Base-by-base conservation (phyloP, 2,888 invertebrate species). In the Watsonalla cultraria region DNA sequence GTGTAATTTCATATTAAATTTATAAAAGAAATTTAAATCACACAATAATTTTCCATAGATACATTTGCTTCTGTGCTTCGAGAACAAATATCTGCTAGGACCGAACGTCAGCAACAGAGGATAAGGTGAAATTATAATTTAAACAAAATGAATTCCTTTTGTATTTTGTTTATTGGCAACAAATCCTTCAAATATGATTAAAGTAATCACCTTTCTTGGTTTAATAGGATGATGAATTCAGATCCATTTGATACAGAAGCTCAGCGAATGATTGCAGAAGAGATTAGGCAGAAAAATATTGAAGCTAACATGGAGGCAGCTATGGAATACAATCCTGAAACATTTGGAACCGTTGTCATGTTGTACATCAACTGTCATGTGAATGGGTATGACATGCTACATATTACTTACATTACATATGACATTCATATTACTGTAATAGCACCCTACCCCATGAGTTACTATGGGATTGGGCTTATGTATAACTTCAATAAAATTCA, bases 241-340 rank as follows among this genome's bases (percentile, higher is more conserved):
- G 96, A 98, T 91, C 98, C 98, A 0, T 98, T 99, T 80, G 98
- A 98, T 84, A 95, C 97, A 0, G 98, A 98, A 82, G 97, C 98
- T 0, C 99, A 99, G 84, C 92, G 96, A 59, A 92, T 98, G 74
- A 99, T 99, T 66, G 98, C 98, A 5, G 98, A 98, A 79, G 98
- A 98, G 87, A 99, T 99, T 61, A 93, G 96, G 68, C 97, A 96
- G 75, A 96, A 98, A 80, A 99, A 99, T 83, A 98, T 99, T 60
- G 97, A 99, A 83, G 97, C 97, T 0, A 99, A 99, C 76, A 99
- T 99, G 98, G 98, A 99, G 79, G 97, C 98, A 0, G 99, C 99
- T 0, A 98, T 99, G 94, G 99, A 99, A 79, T 97, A 97, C 81
- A 97, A 98, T 85, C 99, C 99, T 0, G 99, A 99, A 88, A 98